Base-by-base conservation (phyloP, 2,797 vertebrate genomes). In the Acanthis flammea region DNA sequence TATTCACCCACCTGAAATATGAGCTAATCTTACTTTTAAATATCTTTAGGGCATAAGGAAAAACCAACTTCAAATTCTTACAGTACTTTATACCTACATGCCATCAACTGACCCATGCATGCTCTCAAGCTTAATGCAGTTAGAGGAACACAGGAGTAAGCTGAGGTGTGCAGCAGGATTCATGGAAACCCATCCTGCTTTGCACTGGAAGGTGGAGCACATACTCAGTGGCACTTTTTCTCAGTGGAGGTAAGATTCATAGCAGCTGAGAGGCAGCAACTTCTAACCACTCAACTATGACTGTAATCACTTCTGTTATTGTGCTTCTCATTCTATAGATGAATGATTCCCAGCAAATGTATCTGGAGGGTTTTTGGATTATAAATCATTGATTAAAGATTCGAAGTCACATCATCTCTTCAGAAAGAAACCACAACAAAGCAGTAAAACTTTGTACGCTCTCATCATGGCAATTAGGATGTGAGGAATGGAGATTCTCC, bases 401-500 rank as follows among this genome's bases (percentile, higher is more conserved):
- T 82, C 4, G 77, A 92, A 91, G 31, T 82, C 84, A 85, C 74
- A 94, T 67, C 71, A 50, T 0, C 0, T 65, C 90, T 89, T 87
- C 71, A 88, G 54, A 92, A 92, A 71, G 74, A 92, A 93, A 92
- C 94, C 94, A 95, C 93, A 95, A 91, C 35, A 95, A 94, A 95
- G 92, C 30, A 44, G 28, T 31, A 90, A 79, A 91, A 87, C 75
- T 85, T 35, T 42, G 35, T 67, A 44, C 51, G 65, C 63, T 87
- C 80, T 93, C 94, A 89, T 77, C 5, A 0, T 1, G 1, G 53
- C 57, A 79, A 89, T 92, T 82, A 84, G 60, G 37, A 76, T 76
- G 70, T 33, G 48, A 92, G 60, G 73, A 94, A 84, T 5, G 8
- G 35, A 84, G 83, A 87, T 89, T 67, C 60, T 85, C 80, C 71